Conservation (phyloP, 2,797 vertebrate genomes). For the Psittacula echo region DNA sequence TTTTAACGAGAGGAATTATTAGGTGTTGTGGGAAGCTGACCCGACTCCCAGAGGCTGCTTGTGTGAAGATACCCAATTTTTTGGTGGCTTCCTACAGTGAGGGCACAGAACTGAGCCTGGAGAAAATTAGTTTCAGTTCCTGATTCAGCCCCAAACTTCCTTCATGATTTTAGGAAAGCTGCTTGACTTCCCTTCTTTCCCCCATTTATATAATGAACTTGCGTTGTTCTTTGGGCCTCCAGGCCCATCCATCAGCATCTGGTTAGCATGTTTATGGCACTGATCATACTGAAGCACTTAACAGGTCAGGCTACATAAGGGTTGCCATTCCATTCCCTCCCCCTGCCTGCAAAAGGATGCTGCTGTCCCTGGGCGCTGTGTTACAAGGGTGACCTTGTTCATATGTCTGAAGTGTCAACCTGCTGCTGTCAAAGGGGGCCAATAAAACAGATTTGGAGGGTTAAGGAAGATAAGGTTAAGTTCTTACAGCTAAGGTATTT, state of each 20-base stretch:
- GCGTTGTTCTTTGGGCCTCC: constrained; percentile 24
- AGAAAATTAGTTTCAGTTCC: constrained; percentile 60
- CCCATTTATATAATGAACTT: constrained; percentile 49
- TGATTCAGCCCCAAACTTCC: constrained; percentile 49
- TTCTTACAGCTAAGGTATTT: neutral
- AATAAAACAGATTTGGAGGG: neutral
- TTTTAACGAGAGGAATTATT: constrained; percentile 59
- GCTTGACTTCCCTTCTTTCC: constrained; percentile 25
- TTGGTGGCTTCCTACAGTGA: constrained; percentile 30
- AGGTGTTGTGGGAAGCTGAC: constrained; percentile 58
- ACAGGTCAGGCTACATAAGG: neutral
- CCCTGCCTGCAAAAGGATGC: neutral
- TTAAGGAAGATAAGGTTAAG: neutral
- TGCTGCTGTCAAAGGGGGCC: neutral
- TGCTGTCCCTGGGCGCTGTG: neutral
- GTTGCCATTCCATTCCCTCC: neutral
- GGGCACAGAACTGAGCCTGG: constrained; percentile 11
- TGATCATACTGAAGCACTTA: constrained; percentile 40
- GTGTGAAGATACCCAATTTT: constrained; percentile 42
- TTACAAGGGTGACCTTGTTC: neutral
- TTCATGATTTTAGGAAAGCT: constrained; percentile 55
- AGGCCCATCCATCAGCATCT: constrained; percentile 63
- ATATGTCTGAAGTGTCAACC: neutral
- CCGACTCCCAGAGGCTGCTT: constrained; percentile 49
- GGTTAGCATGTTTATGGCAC: constrained; percentile 54